A percentile compares a stretch with the other conserved stretches of the same genome.
Evolutionary conservation across 2,113 vertebrate species (phyloP).

Genomic region (Oreochromis aureus): DNA sequence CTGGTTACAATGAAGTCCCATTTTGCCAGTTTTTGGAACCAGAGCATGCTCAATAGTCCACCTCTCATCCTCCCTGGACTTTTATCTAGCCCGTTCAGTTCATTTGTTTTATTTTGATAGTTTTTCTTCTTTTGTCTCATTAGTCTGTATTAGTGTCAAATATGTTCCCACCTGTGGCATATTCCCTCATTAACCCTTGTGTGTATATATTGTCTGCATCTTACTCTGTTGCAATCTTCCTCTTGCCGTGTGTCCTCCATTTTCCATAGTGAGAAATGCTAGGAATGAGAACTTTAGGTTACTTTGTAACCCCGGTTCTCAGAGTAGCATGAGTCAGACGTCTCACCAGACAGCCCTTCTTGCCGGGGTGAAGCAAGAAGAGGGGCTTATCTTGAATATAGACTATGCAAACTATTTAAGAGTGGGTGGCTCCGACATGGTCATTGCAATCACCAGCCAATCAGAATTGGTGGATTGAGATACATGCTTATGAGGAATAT

Average conservation of each 20-base stretch:
- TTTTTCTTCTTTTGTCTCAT: no score
- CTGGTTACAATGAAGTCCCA: no score
- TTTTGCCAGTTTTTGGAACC: no score
- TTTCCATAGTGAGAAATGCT: neutral
- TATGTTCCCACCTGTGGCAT: no score
- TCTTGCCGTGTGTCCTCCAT: neutral
- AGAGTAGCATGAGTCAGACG: rapidly evolving
- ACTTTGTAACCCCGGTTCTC: neutral
- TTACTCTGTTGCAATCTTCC: no score
- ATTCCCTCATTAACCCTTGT: no score
- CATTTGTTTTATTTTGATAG: no score
- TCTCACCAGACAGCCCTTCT: neutral
- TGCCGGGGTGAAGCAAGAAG: neutral
- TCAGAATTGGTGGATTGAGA: neutral
- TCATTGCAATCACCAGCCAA: neutral
- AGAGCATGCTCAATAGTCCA: no score
- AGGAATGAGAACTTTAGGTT: neutral
- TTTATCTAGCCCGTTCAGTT: no score
- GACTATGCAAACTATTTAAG: neutral
- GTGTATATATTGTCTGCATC: no score
- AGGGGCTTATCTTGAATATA: neutral
- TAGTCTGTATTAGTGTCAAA: no score
- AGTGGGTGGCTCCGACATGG: neutral
- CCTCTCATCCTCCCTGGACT: no score
- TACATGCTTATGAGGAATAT: neutral